Evolutionary conservation across 2,888 invertebrate species (phyloP), one percentile per base, ranked within the genome.

Genomic region (Andrena camellia): DNA sequence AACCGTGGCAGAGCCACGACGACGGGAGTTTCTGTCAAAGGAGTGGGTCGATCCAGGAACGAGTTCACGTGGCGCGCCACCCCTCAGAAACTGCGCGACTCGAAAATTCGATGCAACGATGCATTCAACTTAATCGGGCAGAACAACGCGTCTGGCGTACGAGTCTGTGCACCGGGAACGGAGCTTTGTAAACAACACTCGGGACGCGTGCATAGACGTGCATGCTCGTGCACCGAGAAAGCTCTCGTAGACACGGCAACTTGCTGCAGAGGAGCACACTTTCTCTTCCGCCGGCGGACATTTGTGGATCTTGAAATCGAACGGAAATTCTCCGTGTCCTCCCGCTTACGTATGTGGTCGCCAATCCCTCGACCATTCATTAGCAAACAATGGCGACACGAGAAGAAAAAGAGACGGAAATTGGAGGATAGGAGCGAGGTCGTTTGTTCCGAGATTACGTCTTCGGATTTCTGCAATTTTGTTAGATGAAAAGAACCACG

Each of bases 81-180:
- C 70, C 20, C 4, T 23, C 20, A 52, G 54, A 54, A 54, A 23
- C 42, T 74, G 26, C 63, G 73, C 73, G 81, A 87, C 77, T 84
- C 84, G 74, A 26, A 26, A 57, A 8, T 57, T 57, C 57, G 23
- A 57, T 26, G 62, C 63, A 78, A 66, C 78, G 67, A 76, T 80
- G 85, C 77, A 75, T 81, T 79, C 86, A 69, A 78, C 67, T 84
- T 84, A 88, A 88, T 86, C 84, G 87, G 67, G 72, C 70, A 70
- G 80, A 86, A 88, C 79, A 78, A 70, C 72, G 79, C 69, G 70
- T 60, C 78, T 79, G 20, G 59, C 64, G 69, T 13, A 62, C 62
- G 35, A 26, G 59, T 60, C 62, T 66, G 64, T 82, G 67, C 52
- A 29, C 64, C 29, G 52, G 48, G 60, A 20, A 33, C 60, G 68